Evolutionary conservation across 2,888 invertebrate species (phyloP), one percentile per base, ranked within the genome.

Genomic region (Drosophila buzzatii): DNA sequence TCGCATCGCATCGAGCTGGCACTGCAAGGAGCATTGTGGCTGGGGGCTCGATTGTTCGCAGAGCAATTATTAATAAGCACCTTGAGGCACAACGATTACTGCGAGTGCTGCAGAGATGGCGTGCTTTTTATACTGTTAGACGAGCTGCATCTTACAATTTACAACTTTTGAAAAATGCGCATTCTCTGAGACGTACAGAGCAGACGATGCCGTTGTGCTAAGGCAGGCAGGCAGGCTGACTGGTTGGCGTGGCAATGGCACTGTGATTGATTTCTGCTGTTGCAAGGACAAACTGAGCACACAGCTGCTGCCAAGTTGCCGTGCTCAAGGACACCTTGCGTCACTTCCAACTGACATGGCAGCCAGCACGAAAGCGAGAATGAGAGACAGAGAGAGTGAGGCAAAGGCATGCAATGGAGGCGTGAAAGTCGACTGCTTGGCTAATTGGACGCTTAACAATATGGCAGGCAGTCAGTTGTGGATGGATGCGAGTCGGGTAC

Each of bases 401-500:
- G 2, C 0, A 47, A n/a, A n/a, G 47, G n/a, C 27, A 47, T 47
- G 47, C 16, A 47, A 9, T 33, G 39, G n/a, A 49, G 59, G 39
- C 60, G 44, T 49, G 47, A 51, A 44, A 59, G 62, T 58, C 51
- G 42, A 39, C 49, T 58, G 67, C 59, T 59, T 44, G 79, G 76
- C 77, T 78, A 80, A 78, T 78, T 78, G 77, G 72, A 79, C 52
- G 70, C 75, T 70, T 62, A 75, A 70, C 61, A 79, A 63, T 55
- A 70, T 59, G 45, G 5, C 53, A 23, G 18, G 53, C 12, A 14
- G 47, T 31, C 41, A 20, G 16, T 23, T 44, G 55, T 35, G 55
- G 37, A 16, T 14, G 33, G 18, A 14, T n/a, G 39, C 37, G 16
- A 42, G 31, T 20, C n/a, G 23, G 16, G 45, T 16, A 16, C 14